These are phyloP conservation scores for Coelinius sp. DNA, from an alignment of 2,888 invertebrate genomes.

Conservation along the genomic window DNA sequence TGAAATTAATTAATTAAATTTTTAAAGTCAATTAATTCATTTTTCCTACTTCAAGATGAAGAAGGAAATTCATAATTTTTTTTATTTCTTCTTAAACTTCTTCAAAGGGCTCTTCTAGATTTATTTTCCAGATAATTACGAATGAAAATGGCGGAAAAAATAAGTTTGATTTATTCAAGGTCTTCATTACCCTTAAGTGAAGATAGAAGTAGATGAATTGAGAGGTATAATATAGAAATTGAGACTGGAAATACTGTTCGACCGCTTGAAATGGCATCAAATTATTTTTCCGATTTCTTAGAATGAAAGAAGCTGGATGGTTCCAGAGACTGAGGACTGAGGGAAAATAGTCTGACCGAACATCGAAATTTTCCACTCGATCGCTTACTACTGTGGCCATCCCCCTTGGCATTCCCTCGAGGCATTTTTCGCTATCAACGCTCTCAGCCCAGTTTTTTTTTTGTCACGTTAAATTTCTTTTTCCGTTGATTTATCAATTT, in stretches of 20 bases:
- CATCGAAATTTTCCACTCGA: constrained; percentile 26
- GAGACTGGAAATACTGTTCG: not conserved
- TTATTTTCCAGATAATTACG: not conserved
- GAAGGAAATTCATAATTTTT: not conserved
- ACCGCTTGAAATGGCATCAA: not conserved
- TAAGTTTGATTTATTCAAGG: not conserved
- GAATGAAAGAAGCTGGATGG: not conserved
- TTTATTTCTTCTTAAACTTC: not conserved
- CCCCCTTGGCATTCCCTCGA: not conserved
- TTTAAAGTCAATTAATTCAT: not conserved
- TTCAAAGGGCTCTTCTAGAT: not conserved
- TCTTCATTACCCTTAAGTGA: not conserved
- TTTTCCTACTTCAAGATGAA: not conserved
- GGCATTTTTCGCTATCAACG: constrained; percentile 10
- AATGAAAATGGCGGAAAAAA: not conserved
- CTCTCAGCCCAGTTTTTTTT: not conserved
- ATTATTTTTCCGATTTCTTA: not conserved
- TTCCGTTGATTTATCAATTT: no score
- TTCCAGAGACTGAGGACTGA: not conserved
- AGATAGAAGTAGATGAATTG: not conserved
- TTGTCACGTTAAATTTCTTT: not conserved
- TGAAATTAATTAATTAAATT: not conserved
- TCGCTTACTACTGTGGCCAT: not conserved
- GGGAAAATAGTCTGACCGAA: not conserved
- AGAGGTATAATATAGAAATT: not conserved